Evolutionary conservation across 2,113 vertebrate species (phyloP), one percentile per base, ranked within the genome.

Genomic region (Zeus faber): DNA sequence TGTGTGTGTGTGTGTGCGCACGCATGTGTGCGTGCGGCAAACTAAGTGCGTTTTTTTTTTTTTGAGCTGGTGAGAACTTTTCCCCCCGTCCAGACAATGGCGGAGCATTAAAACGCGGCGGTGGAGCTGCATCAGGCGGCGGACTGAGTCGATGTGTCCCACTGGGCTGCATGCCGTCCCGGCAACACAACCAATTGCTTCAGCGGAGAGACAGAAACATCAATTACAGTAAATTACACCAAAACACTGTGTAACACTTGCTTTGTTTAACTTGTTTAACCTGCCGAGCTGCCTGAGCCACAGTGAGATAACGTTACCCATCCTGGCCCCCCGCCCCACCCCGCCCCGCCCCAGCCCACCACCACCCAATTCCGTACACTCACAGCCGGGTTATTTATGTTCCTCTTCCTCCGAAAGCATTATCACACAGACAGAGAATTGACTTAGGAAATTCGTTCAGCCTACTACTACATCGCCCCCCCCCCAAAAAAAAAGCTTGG

Each of bases 211-310:
- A 84, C 58, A 49, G 74, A 83, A 86, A 83, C 81, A 83, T 86
- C 82, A 81, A 83, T 88, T 85, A 86, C 74, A 76, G 76, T 77
- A 82, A 85, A 84, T 85, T 84, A 84, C 72, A 82, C 68, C 66
- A 74, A 83, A 86, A 87, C 79, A 84, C 59, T 76, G 69, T 67
- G 76, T 62, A 84, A 85, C 75, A 75, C 79, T 81, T n/a, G n/a
- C n/a, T n/a, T n/a, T n/a, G n/a, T n/a, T 81, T 72, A 70, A 81
- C 80, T 85, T 79, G 76, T 82, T 83, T 83, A 76, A 84, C 80
- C 80, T 82, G 49, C 43, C 37, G 54, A 68, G 73, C 69, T 74
- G 70, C 70, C 73, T 62, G 65, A 69, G 70, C 69, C 35, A 61
- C 33, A 68, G 63, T 61, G 58, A 81, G 54, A 81, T 77, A 81